Percentiles rank a stretch among this genome's conserved stretches.
Conservation (phyloP, 2,888 invertebrate genomes). For the Scaptomyza parva region DNA sequence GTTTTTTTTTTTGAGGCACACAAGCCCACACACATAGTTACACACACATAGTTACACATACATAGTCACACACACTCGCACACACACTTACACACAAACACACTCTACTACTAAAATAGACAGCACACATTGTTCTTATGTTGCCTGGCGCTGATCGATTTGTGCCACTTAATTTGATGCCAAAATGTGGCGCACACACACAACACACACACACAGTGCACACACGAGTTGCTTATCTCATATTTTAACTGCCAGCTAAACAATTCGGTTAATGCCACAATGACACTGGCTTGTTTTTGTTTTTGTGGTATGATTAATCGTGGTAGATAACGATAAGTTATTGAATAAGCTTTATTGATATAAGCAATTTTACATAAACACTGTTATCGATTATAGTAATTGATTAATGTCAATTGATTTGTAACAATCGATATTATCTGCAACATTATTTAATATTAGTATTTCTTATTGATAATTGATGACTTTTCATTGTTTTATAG, state of each 20-base stretch:
- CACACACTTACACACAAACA: constrained; percentile 1
- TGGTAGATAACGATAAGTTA: not conserved
- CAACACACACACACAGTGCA: too few relatives aligned
- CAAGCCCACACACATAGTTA: constrained; percentile 63
- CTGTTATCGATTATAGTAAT: too few relatives aligned
- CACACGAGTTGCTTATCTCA: constrained; percentile 56
- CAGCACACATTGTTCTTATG: constrained; percentile 19
- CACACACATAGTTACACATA: constrained; percentile 20
- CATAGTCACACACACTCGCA: constrained; percentile 6
- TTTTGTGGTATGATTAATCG: constrained; percentile 2
- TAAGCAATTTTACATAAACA: too few relatives aligned
- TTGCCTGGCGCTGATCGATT: constrained; percentile 63
- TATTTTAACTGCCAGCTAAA: constrained; percentile 52
- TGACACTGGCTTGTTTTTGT: constrained; percentile 46
- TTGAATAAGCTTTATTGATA: too few relatives aligned
- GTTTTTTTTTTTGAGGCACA: constrained; percentile 9
- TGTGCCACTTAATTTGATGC: constrained; percentile 72
- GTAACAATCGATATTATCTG: too few relatives aligned
- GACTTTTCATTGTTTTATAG: too few relatives aligned
- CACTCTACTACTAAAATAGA: too few relatives aligned
- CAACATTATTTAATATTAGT: too few relatives aligned
- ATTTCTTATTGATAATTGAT: too few relatives aligned
- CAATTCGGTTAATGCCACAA: constrained; percentile 55
- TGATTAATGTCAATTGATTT: not conserved
- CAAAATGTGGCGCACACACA: constrained; percentile 50